Conservation (phyloP, 2,888 invertebrate genomes). For the Tricholauxania praeusta region DNA sequence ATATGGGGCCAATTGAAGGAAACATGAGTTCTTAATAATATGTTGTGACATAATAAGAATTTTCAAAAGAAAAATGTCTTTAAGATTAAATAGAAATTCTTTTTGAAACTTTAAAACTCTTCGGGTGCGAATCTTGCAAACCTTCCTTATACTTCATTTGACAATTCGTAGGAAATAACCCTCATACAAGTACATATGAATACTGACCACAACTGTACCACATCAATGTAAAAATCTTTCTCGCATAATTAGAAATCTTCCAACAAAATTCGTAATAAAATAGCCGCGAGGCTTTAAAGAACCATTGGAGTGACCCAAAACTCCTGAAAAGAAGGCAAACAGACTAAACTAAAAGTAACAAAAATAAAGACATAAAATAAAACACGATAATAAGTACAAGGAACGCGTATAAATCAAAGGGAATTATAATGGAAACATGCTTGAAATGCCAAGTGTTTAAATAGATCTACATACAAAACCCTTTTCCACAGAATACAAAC, state of each 20-base stretch:
- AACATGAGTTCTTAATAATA: neutral
- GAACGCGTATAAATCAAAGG: conserved; percentile 41
- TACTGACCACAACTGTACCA: neutral
- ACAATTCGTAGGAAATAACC: too few species aligned
- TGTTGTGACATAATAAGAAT: neutral
- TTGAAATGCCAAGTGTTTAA: conserved; percentile 18
- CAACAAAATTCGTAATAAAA: conserved; percentile 43
- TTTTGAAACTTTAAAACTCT: neutral
- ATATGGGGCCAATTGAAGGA: conserved; percentile 8
- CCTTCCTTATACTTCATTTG: neutral
- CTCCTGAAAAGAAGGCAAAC: too few species aligned
- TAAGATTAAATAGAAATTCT: conserved; percentile 13
- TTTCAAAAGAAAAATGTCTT: neutral
- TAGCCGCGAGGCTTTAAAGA: conserved; percentile 46
- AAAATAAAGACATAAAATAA: conserved; percentile 49
- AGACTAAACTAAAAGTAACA: conserved; percentile 2
- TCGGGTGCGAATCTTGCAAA: neutral
- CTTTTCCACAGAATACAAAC: neutral
- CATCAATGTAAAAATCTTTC: conserved; percentile 21
- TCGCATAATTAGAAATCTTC: conserved; percentile 50
- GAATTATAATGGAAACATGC: conserved; percentile 28
- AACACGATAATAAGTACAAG: conserved; percentile 53
- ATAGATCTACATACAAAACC: conserved; percentile 16
- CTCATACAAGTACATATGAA: neutral
- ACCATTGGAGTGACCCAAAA: neutral